Conservation (phyloP, 2,888 invertebrate species). For the Andrena flavipes region DNA sequence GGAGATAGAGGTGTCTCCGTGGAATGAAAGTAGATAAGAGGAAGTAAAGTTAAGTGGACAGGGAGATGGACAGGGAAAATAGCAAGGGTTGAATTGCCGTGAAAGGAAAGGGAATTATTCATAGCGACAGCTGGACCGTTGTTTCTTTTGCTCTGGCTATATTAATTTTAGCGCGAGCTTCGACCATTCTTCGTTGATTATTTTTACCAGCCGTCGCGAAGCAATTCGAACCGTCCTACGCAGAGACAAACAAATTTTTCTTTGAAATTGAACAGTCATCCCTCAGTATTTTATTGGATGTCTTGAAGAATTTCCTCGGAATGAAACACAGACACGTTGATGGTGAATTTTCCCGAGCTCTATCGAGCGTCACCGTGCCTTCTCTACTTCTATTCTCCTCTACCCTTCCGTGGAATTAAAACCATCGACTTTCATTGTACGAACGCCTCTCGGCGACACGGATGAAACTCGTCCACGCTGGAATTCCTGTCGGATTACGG, state of each 20-base stretch:
- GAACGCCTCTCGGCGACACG: constrained; percentile 4
- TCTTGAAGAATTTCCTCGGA: constrained; percentile 5
- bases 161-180: constrained; percentile 54
- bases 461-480: constrained; percentile 6
- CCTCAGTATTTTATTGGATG: neutral
- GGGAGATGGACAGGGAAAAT: constrained; percentile 1
- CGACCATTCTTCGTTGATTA: neutral
- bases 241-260: neutral
- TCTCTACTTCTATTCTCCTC: constrained; percentile 10
- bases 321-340: neutral
- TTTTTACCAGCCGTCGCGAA: neutral
- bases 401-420: constrained; percentile 20
- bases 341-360: constrained; percentile 5
- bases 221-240: neutral
- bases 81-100: neutral
- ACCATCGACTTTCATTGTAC: constrained; percentile 21
- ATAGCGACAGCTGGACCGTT: neutral
- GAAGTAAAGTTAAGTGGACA: constrained; percentile 46
- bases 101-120: neutral
- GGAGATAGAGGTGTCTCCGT: constrained; percentile 44
- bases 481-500: neutral
- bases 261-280: neutral
- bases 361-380: constrained; percentile 21
- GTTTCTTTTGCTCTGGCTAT: constrained; percentile 39
- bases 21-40: constrained; percentile 37